Evolutionary conservation across 2,888 invertebrate species (phyloP).

Genomic region (Pomacea canaliculata): DNA sequence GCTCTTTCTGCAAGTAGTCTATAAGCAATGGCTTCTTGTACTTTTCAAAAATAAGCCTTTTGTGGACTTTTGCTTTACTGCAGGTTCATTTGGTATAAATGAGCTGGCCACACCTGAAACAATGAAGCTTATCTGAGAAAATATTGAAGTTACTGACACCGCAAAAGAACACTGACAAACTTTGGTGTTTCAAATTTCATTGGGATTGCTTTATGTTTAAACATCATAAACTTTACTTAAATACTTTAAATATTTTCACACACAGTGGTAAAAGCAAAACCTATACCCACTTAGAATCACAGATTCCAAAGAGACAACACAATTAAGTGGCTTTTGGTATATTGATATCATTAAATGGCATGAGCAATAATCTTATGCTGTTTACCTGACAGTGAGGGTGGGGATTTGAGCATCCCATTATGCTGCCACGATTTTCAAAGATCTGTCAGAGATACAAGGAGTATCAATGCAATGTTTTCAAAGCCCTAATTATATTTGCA

Average conservation of each 20-base stretch:
- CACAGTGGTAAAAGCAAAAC: too few species aligned
- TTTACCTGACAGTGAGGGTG: slow-evolving; percentile 93
- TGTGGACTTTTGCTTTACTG: slow-evolving; percentile 84
- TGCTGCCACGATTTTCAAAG: slow-evolving; percentile 95
- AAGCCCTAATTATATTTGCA: too few species aligned
- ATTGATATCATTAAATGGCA: too few species aligned
- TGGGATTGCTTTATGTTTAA: too few species aligned
- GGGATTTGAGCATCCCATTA: slow-evolving; percentile 98
- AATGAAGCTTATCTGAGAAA: background rate
- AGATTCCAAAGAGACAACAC: too few species aligned
- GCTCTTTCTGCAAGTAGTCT: slow-evolving; percentile 87
- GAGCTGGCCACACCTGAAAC: slow-evolving; percentile 87
- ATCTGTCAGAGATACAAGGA: slow-evolving; percentile 76
- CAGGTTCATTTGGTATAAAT: slow-evolving; percentile 90
- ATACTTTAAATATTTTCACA: too few species aligned
- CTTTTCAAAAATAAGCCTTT: slow-evolving; percentile 80
- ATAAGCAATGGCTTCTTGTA: slow-evolving; percentile 78
- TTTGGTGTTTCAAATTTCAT: too few species aligned
- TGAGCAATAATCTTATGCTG: background rate
- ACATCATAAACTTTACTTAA: too few species aligned
- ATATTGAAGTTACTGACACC: background rate
- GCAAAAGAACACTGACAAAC: too few species aligned
- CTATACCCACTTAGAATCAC: too few species aligned
- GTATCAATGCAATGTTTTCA: too few species aligned
- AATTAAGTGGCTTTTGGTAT: too few species aligned